phyloP scores from a whole-genome alignment of 2,113 vertebrate species.

The Azemiops feae region DNA sequence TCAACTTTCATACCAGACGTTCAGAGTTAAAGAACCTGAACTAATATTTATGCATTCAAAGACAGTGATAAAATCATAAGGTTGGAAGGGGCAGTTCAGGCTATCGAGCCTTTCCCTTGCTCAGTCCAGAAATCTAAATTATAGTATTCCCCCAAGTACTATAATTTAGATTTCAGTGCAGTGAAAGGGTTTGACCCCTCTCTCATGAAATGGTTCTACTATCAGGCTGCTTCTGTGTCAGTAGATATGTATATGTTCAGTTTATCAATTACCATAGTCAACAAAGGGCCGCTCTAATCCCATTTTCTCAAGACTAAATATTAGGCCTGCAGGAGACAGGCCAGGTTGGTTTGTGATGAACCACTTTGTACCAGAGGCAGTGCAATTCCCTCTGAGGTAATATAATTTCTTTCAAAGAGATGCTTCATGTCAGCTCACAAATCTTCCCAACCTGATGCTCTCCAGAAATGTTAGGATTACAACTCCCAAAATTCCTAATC shows the following conservation, averaged over 20 bases:
- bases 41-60: not conserved
- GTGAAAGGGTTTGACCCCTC: not conserved
- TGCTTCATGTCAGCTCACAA: not conserved
- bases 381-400: not conserved
- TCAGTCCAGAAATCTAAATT: not conserved
- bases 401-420: not conserved
- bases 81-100: not conserved
- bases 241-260: not conserved
- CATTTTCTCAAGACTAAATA: not conserved
- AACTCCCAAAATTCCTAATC: not conserved
- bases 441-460: not conserved
- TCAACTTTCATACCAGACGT: constrained; percentile 10
- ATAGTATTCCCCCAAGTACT: not conserved
- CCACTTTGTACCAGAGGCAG: not conserved
- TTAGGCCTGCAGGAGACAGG: not conserved
- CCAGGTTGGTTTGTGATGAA: not conserved
- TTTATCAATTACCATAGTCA: not conserved
- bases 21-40: not conserved
- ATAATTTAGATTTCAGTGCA: not conserved
- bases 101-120: not conserved
- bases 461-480: not conserved
- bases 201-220: not conserved
- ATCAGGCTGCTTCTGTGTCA: not conserved
- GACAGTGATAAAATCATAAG: not conserved
- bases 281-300: not conserved